Evolutionary conservation across 2,888 invertebrate species (phyloP), one percentile per base, ranked within the genome.

Genomic region (Capitulum mitella): DNA sequence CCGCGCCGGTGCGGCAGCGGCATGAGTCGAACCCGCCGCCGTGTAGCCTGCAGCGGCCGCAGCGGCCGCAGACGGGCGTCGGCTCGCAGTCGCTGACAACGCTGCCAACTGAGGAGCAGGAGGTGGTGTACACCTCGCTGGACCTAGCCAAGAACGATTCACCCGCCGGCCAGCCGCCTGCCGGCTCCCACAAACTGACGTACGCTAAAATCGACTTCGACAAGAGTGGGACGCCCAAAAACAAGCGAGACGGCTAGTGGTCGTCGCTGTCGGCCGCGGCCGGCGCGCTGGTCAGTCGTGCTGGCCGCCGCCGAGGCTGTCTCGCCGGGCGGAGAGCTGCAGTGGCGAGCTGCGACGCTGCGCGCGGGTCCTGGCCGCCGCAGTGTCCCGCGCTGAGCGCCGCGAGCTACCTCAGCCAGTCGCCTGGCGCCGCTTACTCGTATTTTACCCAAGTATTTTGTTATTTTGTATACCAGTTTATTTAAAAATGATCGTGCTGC

Each of bases 21-120:
- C 70, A 70, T 40, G 70, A 70, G 40, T 70, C 70, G 29, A 70
- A 70, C 70, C 70, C 70, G 70, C 70, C 70, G 37, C 70, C 70
- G 70, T 70, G 19, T 12, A 40, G 37, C 37, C 70, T 37, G 70
- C 37, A 37, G 16, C 70, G 70, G 37, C 37, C 8, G 70, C 70
- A 12, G 70, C 70, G 70, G 26, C 70, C 37, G 40, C 70, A 70
- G 40, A 70, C 70, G 6, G 40, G 70, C 37, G 37, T 37, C 37
- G 70, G 70, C 70, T 70, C 70, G 10, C 70, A 40, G 37, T 70
- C 70, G 37, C 70, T 70, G 26, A 70, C 70, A 10, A 26, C 70
- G 70, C 70, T 70, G 70, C 70, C 70, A 10, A 70, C 70, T 1
- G 70, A 70, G 37, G 70, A 70, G 70, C 70, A 37, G 37, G 70